Base-by-base conservation (phyloP, 2,113 vertebrate genomes). In the Vidua chalybeata region DNA sequence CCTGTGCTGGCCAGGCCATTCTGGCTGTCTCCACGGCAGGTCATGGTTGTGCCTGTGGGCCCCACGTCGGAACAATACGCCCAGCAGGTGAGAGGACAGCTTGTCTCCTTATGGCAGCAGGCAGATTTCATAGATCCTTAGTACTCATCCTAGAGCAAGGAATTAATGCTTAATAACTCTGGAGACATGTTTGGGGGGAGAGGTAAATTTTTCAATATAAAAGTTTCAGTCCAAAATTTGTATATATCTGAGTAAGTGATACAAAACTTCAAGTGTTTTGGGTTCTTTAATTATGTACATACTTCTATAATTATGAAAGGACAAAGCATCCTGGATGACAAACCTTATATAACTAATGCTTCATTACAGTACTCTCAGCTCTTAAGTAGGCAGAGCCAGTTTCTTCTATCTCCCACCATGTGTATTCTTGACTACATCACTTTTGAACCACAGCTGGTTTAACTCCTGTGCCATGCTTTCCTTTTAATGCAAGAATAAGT, bases 21-120 rank as follows among this genome's bases (percentile, higher is more conserved):
- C 90, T 99, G 99, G 99, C 85, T 99, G 22, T 99, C 99, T 92
- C 99, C 99, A 13, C 97, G 98, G 45, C 99, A 99, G 95, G 96
- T 99, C 73, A 99, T 99, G 99, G 92, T 99, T 23, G 98, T 99
- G 84, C 99, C 99, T 3, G 98, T 99, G 83, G 99, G 98, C 89
- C 98, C 99, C 15, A 88, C 98, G 59, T 98, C 97, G 56, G 99
- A 99, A 37, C 98, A 98, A 8, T 99, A 99, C 2, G 99, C 98
- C 64, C 98, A 87, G 87, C 97, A 96, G 98, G 99, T 99, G 97
- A 96, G 93, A 75, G 35, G 6, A 71, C 46, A 71, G 37, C 48
- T 43, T 45, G 28, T 35, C 22, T 90, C 76, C 62, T 58, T 13
- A 3, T 7, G 58, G 68, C 30, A 67, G 79, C 66, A 63, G 30